These are phyloP conservation scores for Ovibos moschatus DNA, from an alignment of 2,113 vertebrate genomes.

Conservation along the genomic window DNA sequence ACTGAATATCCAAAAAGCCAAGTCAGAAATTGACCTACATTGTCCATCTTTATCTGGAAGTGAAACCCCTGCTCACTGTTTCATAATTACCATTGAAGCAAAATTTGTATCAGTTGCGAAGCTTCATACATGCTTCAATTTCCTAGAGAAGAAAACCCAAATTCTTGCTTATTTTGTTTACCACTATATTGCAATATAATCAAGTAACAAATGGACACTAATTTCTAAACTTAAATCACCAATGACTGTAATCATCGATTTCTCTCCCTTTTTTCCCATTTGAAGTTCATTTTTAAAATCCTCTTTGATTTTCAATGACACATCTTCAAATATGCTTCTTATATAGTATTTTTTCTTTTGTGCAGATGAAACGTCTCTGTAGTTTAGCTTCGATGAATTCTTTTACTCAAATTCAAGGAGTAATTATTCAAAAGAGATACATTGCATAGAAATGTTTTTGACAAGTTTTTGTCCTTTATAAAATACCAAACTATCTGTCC, in stretches of 20 bases:
- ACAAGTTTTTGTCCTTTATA: constrained; percentile 56
- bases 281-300: constrained; percentile 59
- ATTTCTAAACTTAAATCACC: constrained; percentile 38
- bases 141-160: not conserved
- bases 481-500: constrained; percentile 75
- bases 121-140: constrained; percentile 49
- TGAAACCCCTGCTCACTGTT: constrained; percentile 53
- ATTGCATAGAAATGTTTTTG: constrained; percentile 60
- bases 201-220: constrained; percentile 48
- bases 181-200: not conserved
- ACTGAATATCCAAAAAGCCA: constrained; percentile 71
- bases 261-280: not conserved
- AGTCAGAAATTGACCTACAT: constrained; percentile 73
- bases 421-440: constrained; percentile 67
- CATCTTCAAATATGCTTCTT: constrained; percentile 64
- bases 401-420: constrained; percentile 62
- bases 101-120: constrained; percentile 57
- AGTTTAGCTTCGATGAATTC: constrained; percentile 67
- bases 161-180: constrained; percentile 23
- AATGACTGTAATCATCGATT: constrained; percentile 33
- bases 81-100: constrained; percentile 68
- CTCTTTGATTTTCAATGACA: constrained; percentile 44
- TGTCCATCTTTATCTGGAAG: constrained; percentile 66
- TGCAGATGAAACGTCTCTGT: constrained; percentile 61
- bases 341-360: constrained; percentile 49